Base-by-base conservation (phyloP, 2,113 vertebrate species). In the Prunella himalayana region DNA sequence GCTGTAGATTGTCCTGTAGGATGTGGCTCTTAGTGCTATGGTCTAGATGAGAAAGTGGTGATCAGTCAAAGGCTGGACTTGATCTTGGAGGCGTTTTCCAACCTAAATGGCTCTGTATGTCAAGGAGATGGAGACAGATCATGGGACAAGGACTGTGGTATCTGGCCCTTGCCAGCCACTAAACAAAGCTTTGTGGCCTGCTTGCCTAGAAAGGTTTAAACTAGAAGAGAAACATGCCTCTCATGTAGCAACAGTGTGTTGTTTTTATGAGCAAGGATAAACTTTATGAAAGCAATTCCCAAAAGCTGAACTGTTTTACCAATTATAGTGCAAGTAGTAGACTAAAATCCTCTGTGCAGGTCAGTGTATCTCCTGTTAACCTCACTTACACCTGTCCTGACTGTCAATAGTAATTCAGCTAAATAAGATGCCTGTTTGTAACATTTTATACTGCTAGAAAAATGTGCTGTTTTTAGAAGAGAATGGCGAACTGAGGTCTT, bases 351-450 rank as follows among this genome's bases (percentile, higher is more conserved):
- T 70, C 41, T 27, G 8, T 39, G 28, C 45, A 4, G 39, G 44
- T 39, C 59, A 84, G 37, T 1, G 1, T 35, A 63, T 76, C 28
- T 84, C 25, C 66, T 51, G 35, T 91, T 92, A 90, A 81, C 49
- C 70, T 82, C 72, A 39, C 23, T 90, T 49, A 83, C 15, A 64
- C 50, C 86, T 90, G 41, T 70, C 50, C 82, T 68, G 71, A 47
- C 20, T 85, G 41, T 77, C 68, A 7, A 73, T 47, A 87, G 45
- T 14, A 89, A 91, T 61, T 86, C 50, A 88, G 63, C 47, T 83
- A 78, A 75, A 78, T 41, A 79, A 90, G 54, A 90, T 60, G 16
- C 37, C 49, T 66, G 42, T 77, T 81, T 76, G 23, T 71, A 95
- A 54, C 61, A 77, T 61, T 65, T 86, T n/a, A 33, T 77, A 18